Evolutionary conservation across 2,113 vertebrate species (phyloP).

Genomic region (Pipra filicauda): DNA sequence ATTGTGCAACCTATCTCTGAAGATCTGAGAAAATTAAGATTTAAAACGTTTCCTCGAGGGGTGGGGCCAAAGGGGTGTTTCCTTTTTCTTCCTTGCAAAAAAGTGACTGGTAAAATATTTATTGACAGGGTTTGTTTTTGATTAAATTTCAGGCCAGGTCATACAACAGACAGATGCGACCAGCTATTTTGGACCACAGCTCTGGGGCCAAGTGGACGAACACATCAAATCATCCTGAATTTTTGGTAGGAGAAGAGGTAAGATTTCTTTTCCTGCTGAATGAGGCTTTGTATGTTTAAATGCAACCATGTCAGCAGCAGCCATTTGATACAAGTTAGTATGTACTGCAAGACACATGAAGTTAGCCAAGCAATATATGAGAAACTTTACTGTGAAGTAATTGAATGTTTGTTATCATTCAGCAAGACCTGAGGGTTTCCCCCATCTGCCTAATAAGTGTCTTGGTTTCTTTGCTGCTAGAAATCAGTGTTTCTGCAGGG

Average conservation of each 20-base stretch:
- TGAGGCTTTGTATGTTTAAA: background rate
- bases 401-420: background rate
- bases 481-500: background rate
- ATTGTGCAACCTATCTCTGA: background rate
- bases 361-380: background rate
- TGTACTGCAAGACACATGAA: background rate
- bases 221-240: slow-evolving; percentile 87
- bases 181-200: slow-evolving; percentile 89
- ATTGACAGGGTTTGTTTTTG: background rate
- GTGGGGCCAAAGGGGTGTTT: background rate
- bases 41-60: background rate
- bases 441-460: background rate
- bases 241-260: slow-evolving; percentile 96
- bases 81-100: background rate
- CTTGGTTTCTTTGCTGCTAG: background rate
- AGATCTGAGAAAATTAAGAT: background rate
- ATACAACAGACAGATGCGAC: slow-evolving; percentile 94
- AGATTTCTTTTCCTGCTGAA: background rate
- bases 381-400: background rate
- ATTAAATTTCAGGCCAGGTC: slow-evolving; percentile 80
- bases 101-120: background rate
- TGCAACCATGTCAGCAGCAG: background rate
- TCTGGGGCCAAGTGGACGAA: slow-evolving; percentile 94
- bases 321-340: background rate
- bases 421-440: background rate